phyloP scores from a whole-genome alignment of 1,140 invertebrate genomes.

The Steinernema feltiae region DNA sequence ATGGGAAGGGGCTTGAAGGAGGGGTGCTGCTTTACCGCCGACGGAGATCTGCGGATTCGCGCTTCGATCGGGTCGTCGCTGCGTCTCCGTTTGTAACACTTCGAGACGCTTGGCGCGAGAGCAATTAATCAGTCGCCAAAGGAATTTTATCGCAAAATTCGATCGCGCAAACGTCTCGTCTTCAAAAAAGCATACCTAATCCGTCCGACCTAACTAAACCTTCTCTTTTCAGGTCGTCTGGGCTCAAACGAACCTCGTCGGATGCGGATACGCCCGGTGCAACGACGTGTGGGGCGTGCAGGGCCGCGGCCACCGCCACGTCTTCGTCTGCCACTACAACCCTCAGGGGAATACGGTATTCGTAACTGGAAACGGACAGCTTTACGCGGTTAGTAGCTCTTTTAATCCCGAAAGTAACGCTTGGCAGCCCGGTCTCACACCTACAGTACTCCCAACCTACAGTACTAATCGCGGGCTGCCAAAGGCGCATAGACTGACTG shows the following conservation, averaged over 20 bases:
- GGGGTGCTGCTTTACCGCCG: no score
- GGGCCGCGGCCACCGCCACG: conserved; percentile 47
- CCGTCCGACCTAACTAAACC: neutral
- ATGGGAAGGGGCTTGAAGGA: neutral
- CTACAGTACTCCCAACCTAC: neutral
- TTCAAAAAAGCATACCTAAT: neutral
- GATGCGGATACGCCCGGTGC: conserved; percentile 54
- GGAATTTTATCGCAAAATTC: neutral
- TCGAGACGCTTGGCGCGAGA: neutral
- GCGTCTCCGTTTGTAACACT: conserved; percentile 6
- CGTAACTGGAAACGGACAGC: conserved; percentile 42
- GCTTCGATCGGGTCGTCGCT: neutral
- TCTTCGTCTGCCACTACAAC: conserved; percentile 58
- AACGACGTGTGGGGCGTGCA: conserved; percentile 48
- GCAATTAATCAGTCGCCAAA: neutral
- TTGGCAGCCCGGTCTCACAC: conserved; percentile 15
- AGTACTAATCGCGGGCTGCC: neutral
- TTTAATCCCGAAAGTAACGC: conserved; percentile 8
- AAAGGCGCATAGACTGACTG: conserved; percentile 5
- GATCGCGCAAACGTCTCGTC: neutral
- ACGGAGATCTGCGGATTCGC: neutral
- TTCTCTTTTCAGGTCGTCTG: conserved; percentile 53
- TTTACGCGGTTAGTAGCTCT: conserved; percentile 48
- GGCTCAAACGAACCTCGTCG: conserved; percentile 54
- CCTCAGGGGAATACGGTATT: conserved; percentile 57